Conservation (phyloP, 2,888 invertebrate species). For the Trissoscelio sp. region DNA sequence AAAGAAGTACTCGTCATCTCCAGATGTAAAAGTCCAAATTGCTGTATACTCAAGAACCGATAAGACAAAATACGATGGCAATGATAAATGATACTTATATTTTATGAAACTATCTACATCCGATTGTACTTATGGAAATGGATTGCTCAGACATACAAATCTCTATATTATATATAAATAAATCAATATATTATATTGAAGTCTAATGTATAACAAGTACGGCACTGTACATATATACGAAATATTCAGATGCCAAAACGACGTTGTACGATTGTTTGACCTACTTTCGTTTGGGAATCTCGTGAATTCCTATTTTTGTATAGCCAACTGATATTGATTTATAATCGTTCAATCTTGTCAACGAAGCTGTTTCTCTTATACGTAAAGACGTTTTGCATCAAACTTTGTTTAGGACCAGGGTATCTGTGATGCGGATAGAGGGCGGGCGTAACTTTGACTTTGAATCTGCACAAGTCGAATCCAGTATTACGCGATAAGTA, state of each 20-base stretch:
- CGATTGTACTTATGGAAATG: slow-evolving; percentile 57
- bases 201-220: slow-evolving; percentile 22
- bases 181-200: slow-evolving; percentile 24
- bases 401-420: slow-evolving; percentile 58
- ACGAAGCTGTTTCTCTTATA: slow-evolving; percentile 42
- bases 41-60: neutral
- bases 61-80: neutral
- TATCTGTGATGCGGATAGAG: slow-evolving; percentile 63
- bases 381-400: slow-evolving; percentile 34
- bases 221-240: slow-evolving; percentile 57
- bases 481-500: slow-evolving; percentile 64
- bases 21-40: slow-evolving; percentile 21
- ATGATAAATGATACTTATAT: slow-evolving; percentile 57
- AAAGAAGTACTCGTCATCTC: slow-evolving; percentile 12
- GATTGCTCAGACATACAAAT: slow-evolving; percentile 59
- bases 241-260: slow-evolving; percentile 62
- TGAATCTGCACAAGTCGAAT: slow-evolving; percentile 62
- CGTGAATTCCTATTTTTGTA: slow-evolving; percentile 55
- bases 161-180: slow-evolving; percentile 51
- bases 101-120: slow-evolving; percentile 61
- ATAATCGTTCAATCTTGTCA: slow-evolving; percentile 35
- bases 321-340: slow-evolving; percentile 47
- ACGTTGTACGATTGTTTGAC: slow-evolving; percentile 52
- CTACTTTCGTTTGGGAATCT: slow-evolving; percentile 46
- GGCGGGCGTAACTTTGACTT: slow-evolving; percentile 27